These are phyloP conservation scores for Oedothorax gibbosus DNA, from an alignment of 1,140 invertebrate species.

Conservation along the genomic window DNA sequence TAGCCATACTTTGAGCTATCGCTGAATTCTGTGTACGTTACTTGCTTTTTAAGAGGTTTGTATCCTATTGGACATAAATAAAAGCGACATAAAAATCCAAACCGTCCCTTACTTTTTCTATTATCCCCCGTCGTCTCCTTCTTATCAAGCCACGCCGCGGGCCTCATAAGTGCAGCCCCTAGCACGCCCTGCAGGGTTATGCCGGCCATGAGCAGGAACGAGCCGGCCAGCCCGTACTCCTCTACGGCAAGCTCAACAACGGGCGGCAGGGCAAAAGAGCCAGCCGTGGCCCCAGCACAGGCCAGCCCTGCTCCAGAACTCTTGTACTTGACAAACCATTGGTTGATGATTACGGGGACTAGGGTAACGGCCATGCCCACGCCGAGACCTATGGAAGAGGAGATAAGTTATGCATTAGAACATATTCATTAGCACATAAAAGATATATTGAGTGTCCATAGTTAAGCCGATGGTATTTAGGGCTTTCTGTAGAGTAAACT, in stretches of 20 bases:
- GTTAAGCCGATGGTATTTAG: too few species aligned
- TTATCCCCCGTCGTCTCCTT: neutral
- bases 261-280: constrained; percentile 66
- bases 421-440: too few species aligned
- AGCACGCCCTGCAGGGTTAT: constrained; percentile 51
- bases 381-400: constrained; percentile 66
- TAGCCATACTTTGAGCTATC: too few species aligned
- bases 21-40: too few species aligned
- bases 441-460: too few species aligned
- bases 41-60: too few species aligned
- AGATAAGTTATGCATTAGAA: too few species aligned
- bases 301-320: constrained; percentile 67
- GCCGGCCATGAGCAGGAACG: constrained; percentile 62
- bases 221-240: constrained; percentile 52
- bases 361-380: constrained; percentile 66
- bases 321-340: constrained; percentile 66
- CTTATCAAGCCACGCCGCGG: constrained; percentile 30
- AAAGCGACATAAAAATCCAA: too few species aligned
- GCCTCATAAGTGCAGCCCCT: constrained; percentile 43
- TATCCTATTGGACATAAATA: too few species aligned
- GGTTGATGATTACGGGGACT: constrained; percentile 66
- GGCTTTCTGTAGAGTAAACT: too few species aligned
- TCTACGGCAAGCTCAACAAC: constrained; percentile 65
- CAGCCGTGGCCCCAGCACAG: constrained; percentile 66
- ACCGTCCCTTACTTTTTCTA: neutral